These are phyloP conservation scores for Rhinopomastus cyanomelas DNA, from an alignment of 2,113 vertebrate species.

Conservation along the genomic window DNA sequence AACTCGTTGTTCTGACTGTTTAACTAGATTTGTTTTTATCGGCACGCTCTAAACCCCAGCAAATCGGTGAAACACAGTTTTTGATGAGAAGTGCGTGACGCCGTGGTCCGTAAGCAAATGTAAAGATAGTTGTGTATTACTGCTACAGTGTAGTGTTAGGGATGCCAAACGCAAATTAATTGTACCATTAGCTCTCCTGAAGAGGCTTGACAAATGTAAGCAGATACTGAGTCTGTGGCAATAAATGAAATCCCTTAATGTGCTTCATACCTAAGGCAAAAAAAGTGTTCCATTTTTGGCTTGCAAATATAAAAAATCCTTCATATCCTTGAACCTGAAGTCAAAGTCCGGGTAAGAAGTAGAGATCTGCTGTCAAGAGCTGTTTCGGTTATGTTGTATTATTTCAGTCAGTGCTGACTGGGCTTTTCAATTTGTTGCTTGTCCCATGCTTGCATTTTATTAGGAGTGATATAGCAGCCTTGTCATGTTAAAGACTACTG, in stretches of 20 bases:
- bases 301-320: not conserved
- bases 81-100: not conserved
- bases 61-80: not conserved
- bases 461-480: not conserved
- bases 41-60: not conserved
- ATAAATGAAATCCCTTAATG: not conserved
- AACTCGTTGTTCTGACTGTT: not conserved
- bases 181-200: not conserved
- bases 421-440: constrained; percentile 7
- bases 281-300: not conserved
- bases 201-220: not conserved
- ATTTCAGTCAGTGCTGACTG: not conserved
- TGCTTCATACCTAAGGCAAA: not conserved
- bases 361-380: constrained; percentile 14
- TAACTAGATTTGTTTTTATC: not conserved
- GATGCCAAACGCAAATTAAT: not conserved
- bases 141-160: not conserved
- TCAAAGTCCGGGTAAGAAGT: not conserved
- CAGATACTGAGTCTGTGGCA: not conserved
- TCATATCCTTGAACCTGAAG: not conserved
- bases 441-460: not conserved
- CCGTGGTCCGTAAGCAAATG: not conserved
- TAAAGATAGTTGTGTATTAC: not conserved
- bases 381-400: not conserved
- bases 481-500: not conserved